Evolutionary conservation across 2,888 invertebrate species (phyloP), one percentile per base, ranked within the genome.

Genomic region (Acleris holmiana): DNA sequence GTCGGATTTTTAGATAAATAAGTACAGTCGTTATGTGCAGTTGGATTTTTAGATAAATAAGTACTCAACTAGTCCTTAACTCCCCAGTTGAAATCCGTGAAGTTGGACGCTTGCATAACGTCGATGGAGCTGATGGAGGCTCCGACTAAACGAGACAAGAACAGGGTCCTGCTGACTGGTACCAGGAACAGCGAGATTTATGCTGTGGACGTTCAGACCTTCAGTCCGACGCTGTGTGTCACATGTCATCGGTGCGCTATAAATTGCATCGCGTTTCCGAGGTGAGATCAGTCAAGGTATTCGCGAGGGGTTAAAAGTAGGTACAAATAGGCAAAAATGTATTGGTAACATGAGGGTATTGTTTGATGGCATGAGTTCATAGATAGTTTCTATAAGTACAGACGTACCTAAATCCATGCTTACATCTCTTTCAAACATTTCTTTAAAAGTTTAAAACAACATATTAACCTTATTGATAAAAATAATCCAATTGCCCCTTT

Each of bases 181-280:
- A 98, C 98, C 0, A 89, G 93, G 4, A 90, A 93, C 71, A 96
- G 96, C 74, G 97, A 98, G 91, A 96, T 98, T 67, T 98, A 96
- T 88, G 93, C 94, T 54, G 94, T 98, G 54, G 94, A 95, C 74
- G 83, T 96, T 40, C 88, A 91, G 17, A 94, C 95, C 18, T 97
- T 98, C 82, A 87, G 93, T 5, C 92, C 95, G 1, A 94, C 94
- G 54, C 91, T 98, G 21, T 87, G 96, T 1, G 94, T 96, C 67
- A 98, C 98, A 0, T 97, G 98, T 76, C 98, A 98, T 78, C 95
- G 95, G 2, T 94, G 95, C 41, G 93, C 96, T 0, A 96, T 99
- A 71, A 96, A 96, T 76, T 96, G 96, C 75, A 89, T 98, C 47
- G 94, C 95, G 0, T 98, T 98, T 86, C 98, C 99, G 2, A 93